Conservation (phyloP, 1,140 invertebrate genomes). For the Drosophila cardini region DNA sequence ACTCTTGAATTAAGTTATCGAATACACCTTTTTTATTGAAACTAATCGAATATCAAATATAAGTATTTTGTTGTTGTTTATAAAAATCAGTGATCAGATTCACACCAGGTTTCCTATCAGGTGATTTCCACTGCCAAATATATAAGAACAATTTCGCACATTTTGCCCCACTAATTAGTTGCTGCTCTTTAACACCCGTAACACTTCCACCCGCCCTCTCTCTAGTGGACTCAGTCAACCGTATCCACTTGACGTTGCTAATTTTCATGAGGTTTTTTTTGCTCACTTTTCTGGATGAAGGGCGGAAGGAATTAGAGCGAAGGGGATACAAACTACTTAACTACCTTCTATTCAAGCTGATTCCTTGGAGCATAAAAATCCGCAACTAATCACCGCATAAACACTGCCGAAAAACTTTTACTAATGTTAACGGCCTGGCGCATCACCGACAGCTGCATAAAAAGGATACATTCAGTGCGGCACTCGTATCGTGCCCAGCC, state of each 20-base stretch:
- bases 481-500: conserved; percentile 32
- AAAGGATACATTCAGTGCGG: conserved; percentile 38
- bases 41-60: neutral
- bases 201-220: neutral
- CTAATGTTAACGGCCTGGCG: conserved; percentile 46
- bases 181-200: neutral
- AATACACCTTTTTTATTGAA: neutral
- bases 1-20: conserved; percentile 1
- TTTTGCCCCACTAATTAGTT: conserved; percentile 53
- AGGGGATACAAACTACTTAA: conserved; percentile 26
- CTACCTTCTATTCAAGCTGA: conserved; percentile 30
- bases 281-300: neutral
- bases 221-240: conserved; percentile 16
- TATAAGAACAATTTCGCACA: conserved; percentile 46
- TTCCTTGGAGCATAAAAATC: conserved; percentile 53
- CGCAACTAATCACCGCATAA: conserved; percentile 61
- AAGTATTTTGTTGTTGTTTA: neutral
- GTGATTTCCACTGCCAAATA: conserved; percentile 39
- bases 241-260: conserved; percentile 28
- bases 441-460: conserved; percentile 37
- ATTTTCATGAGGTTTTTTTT: conserved; percentile 40
- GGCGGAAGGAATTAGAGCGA: neutral
- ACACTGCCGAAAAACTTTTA: conserved; percentile 55
- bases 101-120: conserved; percentile 6
- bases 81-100: too few species aligned